Evolutionary conservation across 2,113 vertebrate species (phyloP).

Genomic region (Erythrocercus mccallii): DNA sequence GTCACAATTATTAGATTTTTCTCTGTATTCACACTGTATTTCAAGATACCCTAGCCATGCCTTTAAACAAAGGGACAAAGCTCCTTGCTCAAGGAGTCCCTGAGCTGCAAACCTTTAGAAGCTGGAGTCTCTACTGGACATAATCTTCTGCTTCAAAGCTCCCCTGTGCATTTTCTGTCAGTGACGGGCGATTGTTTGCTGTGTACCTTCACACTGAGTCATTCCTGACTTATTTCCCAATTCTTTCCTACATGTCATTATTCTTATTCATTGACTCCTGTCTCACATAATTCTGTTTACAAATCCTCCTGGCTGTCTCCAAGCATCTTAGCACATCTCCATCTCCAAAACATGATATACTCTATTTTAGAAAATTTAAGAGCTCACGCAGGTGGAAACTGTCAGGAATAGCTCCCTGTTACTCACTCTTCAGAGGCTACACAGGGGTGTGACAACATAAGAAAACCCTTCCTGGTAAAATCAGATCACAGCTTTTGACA

Average conservation of each 20-base stretch:
- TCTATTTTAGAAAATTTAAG: neutral
- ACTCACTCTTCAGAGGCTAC: neutral
- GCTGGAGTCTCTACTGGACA: neutral
- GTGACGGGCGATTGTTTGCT: fast-evolving
- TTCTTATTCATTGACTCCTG: neutral
- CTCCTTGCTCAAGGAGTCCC: neutral
- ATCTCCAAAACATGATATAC: neutral
- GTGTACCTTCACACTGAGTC: neutral
- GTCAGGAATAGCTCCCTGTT: neutral
- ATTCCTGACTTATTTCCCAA: neutral
- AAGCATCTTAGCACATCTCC: neutral
- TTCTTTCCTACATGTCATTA: neutral
- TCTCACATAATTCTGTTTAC: neutral
- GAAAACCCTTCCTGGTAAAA: neutral
- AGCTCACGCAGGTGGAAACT: neutral
- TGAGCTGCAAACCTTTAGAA: neutral
- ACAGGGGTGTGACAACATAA: neutral
- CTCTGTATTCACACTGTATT: neutral
- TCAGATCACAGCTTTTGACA: slow-evolving; percentile 16
- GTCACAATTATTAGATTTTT: neutral
- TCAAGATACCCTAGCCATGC: neutral
- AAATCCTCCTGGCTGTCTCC: neutral
- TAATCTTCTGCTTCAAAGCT: neutral
- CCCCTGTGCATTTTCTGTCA: neutral
- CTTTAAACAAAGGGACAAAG: neutral